These are phyloP conservation scores for Aphaenogaster rudis DNA, from an alignment of 1,140 invertebrate species.

Conservation along the genomic window DNA sequence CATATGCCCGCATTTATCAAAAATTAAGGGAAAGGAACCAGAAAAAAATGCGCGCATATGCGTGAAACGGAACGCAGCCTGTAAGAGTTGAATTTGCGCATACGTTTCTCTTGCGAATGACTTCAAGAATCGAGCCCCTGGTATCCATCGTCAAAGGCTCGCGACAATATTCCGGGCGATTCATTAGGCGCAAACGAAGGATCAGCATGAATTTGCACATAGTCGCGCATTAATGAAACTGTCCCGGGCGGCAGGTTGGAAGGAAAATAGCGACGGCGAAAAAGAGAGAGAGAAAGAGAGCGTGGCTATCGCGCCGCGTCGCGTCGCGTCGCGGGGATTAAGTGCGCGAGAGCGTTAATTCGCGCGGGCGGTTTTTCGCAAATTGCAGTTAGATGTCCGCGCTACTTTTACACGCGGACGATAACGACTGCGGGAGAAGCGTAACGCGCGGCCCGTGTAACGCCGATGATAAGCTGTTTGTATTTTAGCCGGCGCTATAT, in stretches of 20 bases:
- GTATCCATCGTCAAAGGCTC: slow-evolving; percentile 4
- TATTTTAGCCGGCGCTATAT: slow-evolving; percentile 54
- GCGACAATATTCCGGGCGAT: slow-evolving; percentile 53
- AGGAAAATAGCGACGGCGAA: slow-evolving; percentile 11
- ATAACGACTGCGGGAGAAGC: slow-evolving; percentile 1
- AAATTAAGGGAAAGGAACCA: too few relatives aligned
- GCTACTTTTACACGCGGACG: slow-evolving; percentile 59
- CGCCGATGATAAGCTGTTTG: slow-evolving; percentile 60
- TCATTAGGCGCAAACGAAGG: slow-evolving; percentile 56
- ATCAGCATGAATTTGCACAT: slow-evolving; percentile 63
- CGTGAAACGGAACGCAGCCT: too few relatives aligned
- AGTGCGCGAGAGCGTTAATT: slow-evolving; percentile 50
- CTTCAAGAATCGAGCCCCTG: neutral
- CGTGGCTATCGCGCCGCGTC: neutral
- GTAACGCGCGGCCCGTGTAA: slow-evolving; percentile 41
- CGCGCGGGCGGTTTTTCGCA: slow-evolving; percentile 56
- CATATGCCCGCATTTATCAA: too few relatives aligned
- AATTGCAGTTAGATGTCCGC: slow-evolving; percentile 63
- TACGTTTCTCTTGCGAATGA: too few relatives aligned
- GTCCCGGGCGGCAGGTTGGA: neutral
- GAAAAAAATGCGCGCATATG: too few relatives aligned
- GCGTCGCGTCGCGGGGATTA: slow-evolving; percentile 38
- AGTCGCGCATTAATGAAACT: slow-evolving; percentile 55
- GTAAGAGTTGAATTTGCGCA: too few relatives aligned
- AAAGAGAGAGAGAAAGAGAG: neutral